Conservation (phyloP, 1,140 invertebrate genomes). For the Plutomurus gul region DNA sequence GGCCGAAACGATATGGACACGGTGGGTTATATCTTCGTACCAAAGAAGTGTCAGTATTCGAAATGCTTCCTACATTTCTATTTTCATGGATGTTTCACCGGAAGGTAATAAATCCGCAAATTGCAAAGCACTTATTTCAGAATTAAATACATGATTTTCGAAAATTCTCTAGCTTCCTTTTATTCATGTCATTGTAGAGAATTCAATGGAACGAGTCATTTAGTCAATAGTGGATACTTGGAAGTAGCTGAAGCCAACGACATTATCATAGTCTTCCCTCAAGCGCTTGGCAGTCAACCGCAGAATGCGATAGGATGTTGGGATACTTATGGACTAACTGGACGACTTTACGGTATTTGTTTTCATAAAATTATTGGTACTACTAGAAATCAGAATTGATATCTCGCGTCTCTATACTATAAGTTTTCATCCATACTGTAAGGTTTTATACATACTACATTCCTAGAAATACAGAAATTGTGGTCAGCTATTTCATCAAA, state of each 20-base stretch:
- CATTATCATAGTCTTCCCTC: constrained; percentile 49
- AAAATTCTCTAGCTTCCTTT: neutral
- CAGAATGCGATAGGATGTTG: constrained; percentile 49
- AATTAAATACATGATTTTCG: neutral
- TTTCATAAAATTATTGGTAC: neutral
- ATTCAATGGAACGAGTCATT: constrained; percentile 50
- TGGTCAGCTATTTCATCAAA: no score
- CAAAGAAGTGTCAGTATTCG: constrained; percentile 21
- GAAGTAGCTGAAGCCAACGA: constrained; percentile 46
- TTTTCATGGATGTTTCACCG: constrained; percentile 50
- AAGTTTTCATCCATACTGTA: no score
- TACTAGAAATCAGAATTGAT: no score
- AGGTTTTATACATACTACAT: no score
- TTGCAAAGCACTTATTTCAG: no score
- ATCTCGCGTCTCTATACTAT: no score
- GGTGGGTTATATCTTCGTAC: constrained; percentile 45
- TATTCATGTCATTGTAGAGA: constrained; percentile 31
- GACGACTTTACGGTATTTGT: constrained; percentile 18
- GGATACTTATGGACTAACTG: constrained; percentile 42
- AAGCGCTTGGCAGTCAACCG: constrained; percentile 27
- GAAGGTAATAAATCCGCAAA: constrained; percentile 31
- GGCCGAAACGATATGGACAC: constrained; percentile 41
- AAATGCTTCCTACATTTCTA: constrained; percentile 50
- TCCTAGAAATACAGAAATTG: no score
- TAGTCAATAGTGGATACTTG: constrained; percentile 46